Base-by-base conservation (phyloP, 1,140 invertebrate genomes). In the Adelges cooleyi region DNA sequence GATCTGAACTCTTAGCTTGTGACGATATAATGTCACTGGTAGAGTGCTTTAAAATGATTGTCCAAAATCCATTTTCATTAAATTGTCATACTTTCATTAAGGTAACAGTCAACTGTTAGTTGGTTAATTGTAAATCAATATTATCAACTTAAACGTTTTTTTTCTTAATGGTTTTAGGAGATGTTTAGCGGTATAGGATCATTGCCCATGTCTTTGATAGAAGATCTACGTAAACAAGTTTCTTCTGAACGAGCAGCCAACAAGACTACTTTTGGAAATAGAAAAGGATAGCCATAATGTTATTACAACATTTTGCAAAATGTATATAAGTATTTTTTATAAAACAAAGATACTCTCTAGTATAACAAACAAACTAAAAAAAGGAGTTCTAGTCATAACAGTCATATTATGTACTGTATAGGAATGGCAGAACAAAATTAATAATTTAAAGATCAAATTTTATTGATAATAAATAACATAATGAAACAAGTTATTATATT, bases 11-110 rank as follows among this genome's bases (percentile, higher is more conserved):
- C 68, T 75, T 91, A 70, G 79, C 80, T 25, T 87, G 86, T 70
- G 80, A 82, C 70, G 86, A 90, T 70, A 87, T 92, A 72, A 77
- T 82, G 17, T 80, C 86, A 36, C 75, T 90, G 46, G 83, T 85
- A 1, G 80, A 85, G 68, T 85, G 84, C 73, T 89, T 92, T 72
- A 89, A 88, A 74, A 79, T 80, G 23, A 87, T 90, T 68, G 83
- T 84, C 6, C 82, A 82, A 70, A 84, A 85, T 74, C 80, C 81
- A 49, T 80, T 82, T 72, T 84, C 85, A 52, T 74, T 89, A 23
- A 80, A 89, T 71, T 92, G 89, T 73, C 89, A 92, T 76, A 78
- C 83, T 42, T 92, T 93, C 74, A 89, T 92, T 82, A 79, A 87
- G 80, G 89, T 91, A 77, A n/a, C 5, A 33, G 5, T 33, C 29